Evolutionary conservation across 1,140 invertebrate genomes (phyloP).

Genomic region (Drosophila teissieri): DNA sequence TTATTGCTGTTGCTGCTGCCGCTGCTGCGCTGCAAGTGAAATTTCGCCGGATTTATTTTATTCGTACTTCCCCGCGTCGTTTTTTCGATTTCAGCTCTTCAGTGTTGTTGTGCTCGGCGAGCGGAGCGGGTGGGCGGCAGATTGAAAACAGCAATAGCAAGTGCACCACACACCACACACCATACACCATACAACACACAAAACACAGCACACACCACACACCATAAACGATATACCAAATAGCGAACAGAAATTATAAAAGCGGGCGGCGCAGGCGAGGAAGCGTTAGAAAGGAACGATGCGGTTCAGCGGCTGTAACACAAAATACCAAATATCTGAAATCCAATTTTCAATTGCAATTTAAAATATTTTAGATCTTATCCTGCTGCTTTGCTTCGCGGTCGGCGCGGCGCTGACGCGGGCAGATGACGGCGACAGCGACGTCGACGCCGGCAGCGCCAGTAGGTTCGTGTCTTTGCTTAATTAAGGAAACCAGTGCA

Average conservation of each 20-base stretch:
- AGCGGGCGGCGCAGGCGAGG: slow-evolving; percentile 19
- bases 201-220: not conserved
- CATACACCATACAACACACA: not conserved
- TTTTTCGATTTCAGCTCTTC: slow-evolving; percentile 24
- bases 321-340: too few species aligned
- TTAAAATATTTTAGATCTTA: too few species aligned
- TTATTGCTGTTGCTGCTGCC: not conserved
- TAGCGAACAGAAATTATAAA: slow-evolving; percentile 20
- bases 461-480: slow-evolving; percentile 48
- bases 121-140: slow-evolving; percentile 14
- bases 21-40: slow-evolving; percentile 40
- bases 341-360: too few species aligned
- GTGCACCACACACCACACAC: not conserved
- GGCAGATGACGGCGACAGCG: slow-evolving; percentile 24
- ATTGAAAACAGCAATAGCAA: not conserved
- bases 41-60: slow-evolving; percentile 32
- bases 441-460: slow-evolving; percentile 26
- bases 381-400: slow-evolving; percentile 36
- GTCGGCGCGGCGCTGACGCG: slow-evolving; percentile 31
- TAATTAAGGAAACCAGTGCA: not conserved
- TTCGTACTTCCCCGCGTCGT: slow-evolving; percentile 17
- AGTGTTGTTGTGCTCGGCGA: slow-evolving; percentile 28
- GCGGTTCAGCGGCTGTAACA: slow-evolving; percentile 32
- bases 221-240: not conserved
- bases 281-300: slow-evolving; percentile 44